Percentiles rank a stretch among this genome's conserved stretches.
These are phyloP conservation scores for Lasioglossum baleicum DNA, from an alignment of 1,140 invertebrate genomes.

Conservation along the genomic window DNA sequence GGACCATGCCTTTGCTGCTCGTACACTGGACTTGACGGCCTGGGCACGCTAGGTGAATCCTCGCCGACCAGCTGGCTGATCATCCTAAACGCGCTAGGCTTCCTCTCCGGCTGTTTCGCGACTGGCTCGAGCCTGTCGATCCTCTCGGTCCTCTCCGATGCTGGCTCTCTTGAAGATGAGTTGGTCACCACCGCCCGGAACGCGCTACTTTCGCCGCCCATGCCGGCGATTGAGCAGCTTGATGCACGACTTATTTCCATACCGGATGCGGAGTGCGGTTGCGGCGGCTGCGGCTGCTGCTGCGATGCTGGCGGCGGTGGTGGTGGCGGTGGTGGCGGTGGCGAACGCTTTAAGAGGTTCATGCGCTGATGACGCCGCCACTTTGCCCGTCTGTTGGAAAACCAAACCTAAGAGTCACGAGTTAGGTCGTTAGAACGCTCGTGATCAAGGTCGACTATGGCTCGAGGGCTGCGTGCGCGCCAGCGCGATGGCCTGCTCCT, in stretches of 20 bases:
- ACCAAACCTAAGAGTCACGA: constrained; percentile 93
- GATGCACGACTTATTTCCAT: constrained; percentile 74
- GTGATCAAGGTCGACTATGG: constrained; percentile 54
- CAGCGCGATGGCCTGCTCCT: constrained; percentile 20
- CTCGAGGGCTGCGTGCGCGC: constrained; percentile 29
- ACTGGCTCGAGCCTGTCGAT: constrained; percentile 76
- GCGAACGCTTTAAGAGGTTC: constrained; percentile 91
- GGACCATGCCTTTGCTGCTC: constrained; percentile 61
- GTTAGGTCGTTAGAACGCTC: constrained; percentile 78
- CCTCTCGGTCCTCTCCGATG: constrained; percentile 71
- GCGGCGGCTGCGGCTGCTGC: constrained; percentile 74
- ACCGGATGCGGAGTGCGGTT: constrained; percentile 68
- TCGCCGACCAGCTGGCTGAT: constrained; percentile 76
- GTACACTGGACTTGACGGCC: constrained; percentile 76
- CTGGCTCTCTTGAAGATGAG: constrained; percentile 47
- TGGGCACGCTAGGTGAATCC: constrained; percentile 78
- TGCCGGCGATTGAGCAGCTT: constrained; percentile 77
- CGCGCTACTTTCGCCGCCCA: constrained; percentile 93
- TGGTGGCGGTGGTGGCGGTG: constrained; percentile 77
- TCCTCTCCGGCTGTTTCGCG: constrained; percentile 63
- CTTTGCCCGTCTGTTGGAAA: constrained; percentile 99
- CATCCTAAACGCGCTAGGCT: constrained; percentile 76
- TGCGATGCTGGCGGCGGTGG: constrained; percentile 75
- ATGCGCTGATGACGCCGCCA: constrained; percentile 97
- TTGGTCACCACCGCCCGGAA: constrained; percentile 86